phyloP scores from a whole-genome alignment of 2,113 vertebrate species.

The Anolis carolinensis region DNA sequence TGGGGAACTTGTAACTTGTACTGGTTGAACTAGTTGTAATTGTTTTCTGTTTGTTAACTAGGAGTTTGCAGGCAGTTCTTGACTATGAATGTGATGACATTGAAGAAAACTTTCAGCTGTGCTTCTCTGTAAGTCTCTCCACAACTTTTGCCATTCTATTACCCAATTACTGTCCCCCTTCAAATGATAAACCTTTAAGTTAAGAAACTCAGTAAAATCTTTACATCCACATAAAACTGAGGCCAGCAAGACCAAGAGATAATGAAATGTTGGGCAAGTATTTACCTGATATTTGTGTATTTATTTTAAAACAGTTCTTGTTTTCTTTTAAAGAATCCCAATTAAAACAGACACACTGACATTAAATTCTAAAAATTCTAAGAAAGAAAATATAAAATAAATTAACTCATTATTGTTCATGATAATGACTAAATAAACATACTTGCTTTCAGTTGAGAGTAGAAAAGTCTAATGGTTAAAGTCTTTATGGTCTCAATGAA shows the following conservation, averaged over 20 bases:
- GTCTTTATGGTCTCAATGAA: too few relatives aligned
- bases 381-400: too few relatives aligned
- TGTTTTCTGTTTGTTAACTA: constrained; percentile 37
- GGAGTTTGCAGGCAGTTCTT: constrained; percentile 71
- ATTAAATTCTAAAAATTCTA: too few relatives aligned
- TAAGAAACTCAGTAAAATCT: not conserved
- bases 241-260: not conserved
- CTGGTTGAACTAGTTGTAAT: too few relatives aligned
- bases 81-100: constrained; percentile 66
- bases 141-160: not conserved
- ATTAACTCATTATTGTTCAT: too few relatives aligned
- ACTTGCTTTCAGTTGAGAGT: too few relatives aligned
- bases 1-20: not conserved
- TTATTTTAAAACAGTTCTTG: too few relatives aligned
- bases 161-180: not conserved
- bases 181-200: not conserved
- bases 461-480: too few relatives aligned
- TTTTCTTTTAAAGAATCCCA: too few relatives aligned
- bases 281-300: not conserved
- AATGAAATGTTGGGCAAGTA: not conserved
- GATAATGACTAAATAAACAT: too few relatives aligned
- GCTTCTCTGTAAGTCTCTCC: constrained; percentile 74
- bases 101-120: constrained; percentile 39
- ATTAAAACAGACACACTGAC: too few relatives aligned
- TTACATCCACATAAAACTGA: not conserved